These are phyloP conservation scores for Xestia rhomboidea DNA, from an alignment of 2,888 invertebrate genomes.

Conservation along the genomic window DNA sequence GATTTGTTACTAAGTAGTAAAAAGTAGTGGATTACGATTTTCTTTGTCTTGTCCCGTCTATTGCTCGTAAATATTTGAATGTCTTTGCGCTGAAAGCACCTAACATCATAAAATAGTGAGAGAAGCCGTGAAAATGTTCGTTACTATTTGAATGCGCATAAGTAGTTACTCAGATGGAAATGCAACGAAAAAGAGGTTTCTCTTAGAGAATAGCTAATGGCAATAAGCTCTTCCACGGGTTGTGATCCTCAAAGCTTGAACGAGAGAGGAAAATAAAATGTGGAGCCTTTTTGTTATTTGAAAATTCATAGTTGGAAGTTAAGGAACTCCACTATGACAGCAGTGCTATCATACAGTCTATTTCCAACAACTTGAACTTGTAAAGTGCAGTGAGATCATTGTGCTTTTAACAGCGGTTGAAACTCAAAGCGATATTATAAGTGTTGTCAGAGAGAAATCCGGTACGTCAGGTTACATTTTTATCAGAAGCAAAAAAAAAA, in stretches of 20 bases:
- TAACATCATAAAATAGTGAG: not conserved
- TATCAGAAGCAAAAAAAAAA: not conserved
- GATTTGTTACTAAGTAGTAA: no score
- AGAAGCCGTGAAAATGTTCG: not conserved
- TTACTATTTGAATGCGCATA: not conserved
- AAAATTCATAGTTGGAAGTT: not conserved
- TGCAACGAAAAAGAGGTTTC: slow-evolving; percentile 1
- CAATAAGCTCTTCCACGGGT: slow-evolving; percentile 6
- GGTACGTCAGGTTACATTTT: not conserved
- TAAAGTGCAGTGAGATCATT: not conserved
- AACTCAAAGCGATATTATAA: not conserved
- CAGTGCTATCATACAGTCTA: not conserved
- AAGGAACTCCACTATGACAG: not conserved
- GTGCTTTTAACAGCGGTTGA: not conserved
- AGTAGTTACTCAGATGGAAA: not conserved
- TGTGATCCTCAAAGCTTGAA: slow-evolving; percentile 9
- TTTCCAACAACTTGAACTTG: not conserved
- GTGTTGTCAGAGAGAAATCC: not conserved
- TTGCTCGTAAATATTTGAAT: no score
- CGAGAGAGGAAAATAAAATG: slow-evolving; percentile 4
- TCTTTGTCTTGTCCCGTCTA: no score
- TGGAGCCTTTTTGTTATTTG: slow-evolving; percentile 5
- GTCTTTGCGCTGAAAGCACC: not conserved
- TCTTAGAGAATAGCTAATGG: slow-evolving; percentile 21
- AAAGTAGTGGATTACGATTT: no score